These are phyloP conservation scores for Drepana falcataria DNA, from an alignment of 2,888 invertebrate species.

Conservation along the genomic window DNA sequence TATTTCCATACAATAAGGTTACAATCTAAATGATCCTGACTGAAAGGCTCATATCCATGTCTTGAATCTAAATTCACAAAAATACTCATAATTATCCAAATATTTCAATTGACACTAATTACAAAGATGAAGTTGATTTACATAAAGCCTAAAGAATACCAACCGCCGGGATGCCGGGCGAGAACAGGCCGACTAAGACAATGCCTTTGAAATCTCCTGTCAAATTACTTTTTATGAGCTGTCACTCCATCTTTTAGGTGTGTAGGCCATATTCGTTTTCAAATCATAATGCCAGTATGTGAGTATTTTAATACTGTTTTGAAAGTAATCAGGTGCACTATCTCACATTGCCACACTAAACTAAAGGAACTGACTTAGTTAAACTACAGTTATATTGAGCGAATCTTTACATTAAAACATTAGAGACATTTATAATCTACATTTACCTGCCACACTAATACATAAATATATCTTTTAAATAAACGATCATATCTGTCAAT, in stretches of 20 bases:
- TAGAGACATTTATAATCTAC: conserved; percentile 5
- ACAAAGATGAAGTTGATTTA: too few species aligned
- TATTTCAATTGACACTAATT: too few species aligned
- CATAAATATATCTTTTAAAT: conserved; percentile 7
- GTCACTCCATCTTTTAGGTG: neutral
- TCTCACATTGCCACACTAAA: conserved; percentile 25
- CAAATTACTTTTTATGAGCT: too few species aligned
- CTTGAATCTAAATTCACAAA: too few species aligned
- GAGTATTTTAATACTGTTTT: conserved; percentile 7
- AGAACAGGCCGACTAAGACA: too few species aligned
- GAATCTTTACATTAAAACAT: conserved; percentile 25
- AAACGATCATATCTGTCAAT: neutral
- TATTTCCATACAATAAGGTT: too few species aligned
- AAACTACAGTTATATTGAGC: conserved; percentile 58
- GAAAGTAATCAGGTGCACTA: conserved; percentile 9
- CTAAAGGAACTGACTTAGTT: conserved; percentile 70
- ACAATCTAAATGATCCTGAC: too few species aligned
- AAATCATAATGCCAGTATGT: neutral
- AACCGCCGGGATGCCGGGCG: too few species aligned
- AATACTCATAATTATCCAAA: too few species aligned
- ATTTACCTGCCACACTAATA: conserved; percentile 9
- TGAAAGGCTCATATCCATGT: too few species aligned
- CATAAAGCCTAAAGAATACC: too few species aligned
- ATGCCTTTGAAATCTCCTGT: too few species aligned
- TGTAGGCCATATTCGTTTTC: neutral